phyloP scores from a whole-genome alignment of 2,113 vertebrate genomes.

The Siphamia tubifer region DNA sequence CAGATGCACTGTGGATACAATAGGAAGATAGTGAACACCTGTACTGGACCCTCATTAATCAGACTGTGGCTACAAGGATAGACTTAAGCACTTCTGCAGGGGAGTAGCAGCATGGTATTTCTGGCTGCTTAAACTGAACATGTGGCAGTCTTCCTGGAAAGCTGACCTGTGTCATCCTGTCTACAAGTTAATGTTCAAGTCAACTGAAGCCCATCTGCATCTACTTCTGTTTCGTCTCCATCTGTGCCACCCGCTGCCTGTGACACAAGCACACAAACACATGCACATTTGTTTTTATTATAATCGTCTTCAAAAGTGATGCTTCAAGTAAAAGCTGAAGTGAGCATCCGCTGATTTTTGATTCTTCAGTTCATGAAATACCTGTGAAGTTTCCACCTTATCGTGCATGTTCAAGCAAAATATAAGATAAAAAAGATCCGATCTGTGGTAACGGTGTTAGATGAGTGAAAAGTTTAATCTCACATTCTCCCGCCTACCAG shows the following conservation, averaged over 20 bases:
- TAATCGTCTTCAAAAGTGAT: background rate
- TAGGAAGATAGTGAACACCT: background rate
- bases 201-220: constrained; percentile 40
- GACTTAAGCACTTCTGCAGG: background rate
- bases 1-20: too few species aligned
- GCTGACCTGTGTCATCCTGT: constrained; percentile 43
- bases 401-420: constrained; percentile 11
- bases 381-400: constrained; percentile 13
- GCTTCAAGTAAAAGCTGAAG: constrained; percentile 10
- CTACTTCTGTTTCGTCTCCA: constrained; percentile 57
- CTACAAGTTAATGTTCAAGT: constrained; percentile 54
- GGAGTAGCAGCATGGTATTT: constrained; percentile 34
- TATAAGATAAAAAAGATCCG: constrained; percentile 26
- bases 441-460: constrained; percentile 39
- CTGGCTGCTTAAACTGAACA: constrained; percentile 53
- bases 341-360: background rate
- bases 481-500: constrained; percentile 55
- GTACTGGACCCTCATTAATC: background rate
- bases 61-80: background rate
- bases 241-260: constrained; percentile 36
- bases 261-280: background rate
- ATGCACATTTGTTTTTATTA: background rate
- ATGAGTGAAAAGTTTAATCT: constrained; percentile 49
- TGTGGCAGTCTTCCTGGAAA: constrained; percentile 45
- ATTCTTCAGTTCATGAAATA: constrained; percentile 26